Percentiles rank a stretch among this genome's conserved stretches.
Evolutionary conservation across 2,797 vertebrate genomes (phyloP).

Genomic region (Mormyrus proboscirostris): DNA sequence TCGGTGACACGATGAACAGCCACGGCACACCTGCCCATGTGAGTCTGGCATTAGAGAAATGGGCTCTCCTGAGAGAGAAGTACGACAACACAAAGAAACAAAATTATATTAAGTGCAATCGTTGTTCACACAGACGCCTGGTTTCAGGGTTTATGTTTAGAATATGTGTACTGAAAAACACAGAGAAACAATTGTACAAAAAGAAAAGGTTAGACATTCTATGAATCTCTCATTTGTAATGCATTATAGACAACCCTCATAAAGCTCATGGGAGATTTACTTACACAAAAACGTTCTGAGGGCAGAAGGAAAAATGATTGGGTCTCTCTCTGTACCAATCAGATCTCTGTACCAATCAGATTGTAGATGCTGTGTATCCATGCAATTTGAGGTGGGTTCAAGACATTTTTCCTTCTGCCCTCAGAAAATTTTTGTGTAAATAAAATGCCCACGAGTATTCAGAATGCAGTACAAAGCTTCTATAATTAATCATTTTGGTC

Average conservation of each 20-base stretch:
- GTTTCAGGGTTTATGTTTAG: not conserved
- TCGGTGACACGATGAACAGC: not conserved
- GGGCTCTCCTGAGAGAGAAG: not conserved
- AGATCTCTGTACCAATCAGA: not conserved
- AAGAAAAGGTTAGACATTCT: not conserved
- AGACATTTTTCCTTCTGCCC: not conserved
- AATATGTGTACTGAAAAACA: not conserved
- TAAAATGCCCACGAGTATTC: not conserved
- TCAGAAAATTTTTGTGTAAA: not conserved
- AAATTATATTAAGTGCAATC: not conserved
- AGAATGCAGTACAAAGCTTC: not conserved
- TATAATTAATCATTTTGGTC: not conserved
- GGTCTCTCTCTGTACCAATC: not conserved
- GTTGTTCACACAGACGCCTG: not conserved
- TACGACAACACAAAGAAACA: not conserved
- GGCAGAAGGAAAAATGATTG: not conserved
- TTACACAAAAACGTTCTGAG: not conserved
- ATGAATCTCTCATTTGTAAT: not conserved
- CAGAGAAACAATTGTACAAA: not conserved
- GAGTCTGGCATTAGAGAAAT: not conserved
- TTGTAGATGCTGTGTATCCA: not conserved
- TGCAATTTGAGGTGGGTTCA: not conserved
- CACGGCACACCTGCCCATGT: not conserved
- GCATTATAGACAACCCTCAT: not conserved
- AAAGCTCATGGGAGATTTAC: not conserved